These are phyloP conservation scores for Beroe forskalii DNA, from an alignment of 37 sponge, comb jelly and placozoan species.

Conservation along the genomic window DNA sequence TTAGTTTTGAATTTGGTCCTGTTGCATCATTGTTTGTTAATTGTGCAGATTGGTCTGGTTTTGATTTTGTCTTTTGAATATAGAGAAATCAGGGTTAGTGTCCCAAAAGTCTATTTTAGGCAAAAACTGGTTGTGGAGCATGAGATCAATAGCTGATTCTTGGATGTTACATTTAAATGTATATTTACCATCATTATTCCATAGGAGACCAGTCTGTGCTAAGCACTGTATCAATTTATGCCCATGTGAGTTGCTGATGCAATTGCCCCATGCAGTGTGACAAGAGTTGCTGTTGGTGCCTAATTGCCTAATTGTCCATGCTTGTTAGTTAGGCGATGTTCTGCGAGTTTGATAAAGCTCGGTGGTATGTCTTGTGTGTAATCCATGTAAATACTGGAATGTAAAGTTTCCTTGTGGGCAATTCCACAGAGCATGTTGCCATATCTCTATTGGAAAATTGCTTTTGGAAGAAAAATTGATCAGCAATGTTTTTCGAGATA, in stretches of 20 bases:
- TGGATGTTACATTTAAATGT: slow-evolving; percentile 5
- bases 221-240: neutral
- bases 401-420: slow-evolving; percentile 5
- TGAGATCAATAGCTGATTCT: neutral
- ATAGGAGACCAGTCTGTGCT: neutral
- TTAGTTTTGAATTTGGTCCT: neutral
- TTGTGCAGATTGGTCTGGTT: neutral
- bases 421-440: slow-evolving; percentile 24
- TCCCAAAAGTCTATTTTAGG: neutral
- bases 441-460: slow-evolving; percentile 31
- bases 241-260: neutral
- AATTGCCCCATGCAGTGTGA: neutral
- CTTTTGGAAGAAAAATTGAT: slow-evolving; percentile 23
- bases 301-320: neutral
- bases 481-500: neutral
- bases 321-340: neutral
- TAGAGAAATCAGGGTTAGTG: slow-evolving; percentile 16
- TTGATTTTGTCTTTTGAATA: neutral
- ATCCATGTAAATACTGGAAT: slow-evolving; percentile 57
- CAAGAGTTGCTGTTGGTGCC: slow-evolving; percentile 42
- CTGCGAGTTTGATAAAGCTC: neutral
- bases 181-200: neutral
- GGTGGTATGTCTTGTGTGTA: neutral
- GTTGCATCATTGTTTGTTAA: slow-evolving; percentile 24
- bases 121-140: neutral